Conservation (phyloP, 1,140 invertebrate species). For the Aethina tumida region DNA sequence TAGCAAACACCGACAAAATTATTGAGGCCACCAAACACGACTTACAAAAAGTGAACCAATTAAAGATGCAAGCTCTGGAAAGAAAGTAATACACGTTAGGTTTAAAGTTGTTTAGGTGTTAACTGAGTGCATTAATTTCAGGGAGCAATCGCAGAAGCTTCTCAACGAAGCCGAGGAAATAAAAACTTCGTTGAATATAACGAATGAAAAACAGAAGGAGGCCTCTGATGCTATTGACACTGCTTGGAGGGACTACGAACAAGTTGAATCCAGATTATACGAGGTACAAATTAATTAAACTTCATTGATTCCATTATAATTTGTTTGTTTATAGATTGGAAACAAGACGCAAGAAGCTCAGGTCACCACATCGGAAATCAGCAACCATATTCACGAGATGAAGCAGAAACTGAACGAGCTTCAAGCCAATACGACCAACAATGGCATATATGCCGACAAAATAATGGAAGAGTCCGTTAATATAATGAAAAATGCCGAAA, state of each 20-base stretch:
- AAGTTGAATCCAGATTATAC: conserved; percentile 62
- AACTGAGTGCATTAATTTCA: conserved; percentile 10
- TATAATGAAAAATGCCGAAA: conserved; percentile 25
- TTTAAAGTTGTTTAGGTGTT: background rate
- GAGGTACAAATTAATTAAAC: conserved; percentile 11
- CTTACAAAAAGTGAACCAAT: conserved; percentile 56
- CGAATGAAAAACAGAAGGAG: conserved; percentile 62
- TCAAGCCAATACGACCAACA: conserved; percentile 29
- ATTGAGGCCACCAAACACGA: conserved; percentile 75
- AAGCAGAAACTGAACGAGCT: conserved; percentile 24
- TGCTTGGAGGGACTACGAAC: conserved; percentile 67
- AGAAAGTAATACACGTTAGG: conserved; percentile 49
- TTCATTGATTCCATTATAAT: background rate
- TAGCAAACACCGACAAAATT: conserved; percentile 86
- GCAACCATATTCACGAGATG: conserved; percentile 21
- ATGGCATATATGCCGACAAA: conserved; percentile 28
- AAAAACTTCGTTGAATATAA: conserved; percentile 50
- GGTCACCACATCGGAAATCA: conserved; percentile 20
- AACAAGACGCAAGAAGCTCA: conserved; percentile 26
- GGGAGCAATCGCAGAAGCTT: conserved; percentile 43
- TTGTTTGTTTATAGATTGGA: conserved; percentile 24
- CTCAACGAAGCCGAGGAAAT: conserved; percentile 47
- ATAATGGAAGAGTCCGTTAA: conserved; percentile 27
- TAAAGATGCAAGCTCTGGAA: conserved; percentile 66
- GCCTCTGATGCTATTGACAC: conserved; percentile 69